Percentiles rank a stretch among this genome's conserved stretches.
These are phyloP conservation scores for Aphelenchoides avenae DNA, from an alignment of 1,140 invertebrate genomes.

Conservation along the genomic window DNA sequence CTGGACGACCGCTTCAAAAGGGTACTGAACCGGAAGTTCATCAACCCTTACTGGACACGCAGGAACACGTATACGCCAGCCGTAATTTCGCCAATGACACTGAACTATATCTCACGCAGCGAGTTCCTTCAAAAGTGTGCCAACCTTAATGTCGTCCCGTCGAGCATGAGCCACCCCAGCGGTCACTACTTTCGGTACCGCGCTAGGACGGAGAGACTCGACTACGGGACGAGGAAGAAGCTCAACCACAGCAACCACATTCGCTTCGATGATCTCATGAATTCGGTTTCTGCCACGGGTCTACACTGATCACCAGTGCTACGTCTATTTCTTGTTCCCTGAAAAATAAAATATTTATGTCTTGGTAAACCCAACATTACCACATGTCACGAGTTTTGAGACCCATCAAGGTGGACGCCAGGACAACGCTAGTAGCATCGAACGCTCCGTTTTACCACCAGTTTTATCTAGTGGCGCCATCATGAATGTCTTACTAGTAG, in stretches of 20 bases:
- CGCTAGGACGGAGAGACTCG: constrained; percentile 4
- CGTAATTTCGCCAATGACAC: not conserved
- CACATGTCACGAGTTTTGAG: too few relatives aligned
- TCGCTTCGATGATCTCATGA: constrained; percentile 22
- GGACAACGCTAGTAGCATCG: too few relatives aligned
- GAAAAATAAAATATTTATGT: too few relatives aligned
- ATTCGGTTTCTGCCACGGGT: too few relatives aligned
- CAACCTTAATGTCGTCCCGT: constrained; percentile 14
- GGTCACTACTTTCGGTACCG: constrained; percentile 26
- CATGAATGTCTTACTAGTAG: too few relatives aligned
- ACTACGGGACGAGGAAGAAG: not conserved
- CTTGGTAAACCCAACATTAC: too few relatives aligned
- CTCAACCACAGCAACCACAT: constrained; percentile 15
- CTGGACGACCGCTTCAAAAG: constrained; percentile 37
- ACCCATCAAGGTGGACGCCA: too few relatives aligned
- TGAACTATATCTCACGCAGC: too few relatives aligned
- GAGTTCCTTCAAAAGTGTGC: constrained; percentile 23
- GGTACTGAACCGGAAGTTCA: constrained; percentile 17
- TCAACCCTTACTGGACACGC: not conserved
- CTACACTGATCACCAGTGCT: too few relatives aligned
- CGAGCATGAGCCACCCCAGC: not conserved
- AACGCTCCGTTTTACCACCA: too few relatives aligned
- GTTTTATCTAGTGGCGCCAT: too few relatives aligned
- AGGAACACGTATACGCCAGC: constrained; percentile 1
- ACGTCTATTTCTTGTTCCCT: too few relatives aligned